Base-by-base conservation (phyloP, 2,113 vertebrate species). In the Strix aluco region DNA sequence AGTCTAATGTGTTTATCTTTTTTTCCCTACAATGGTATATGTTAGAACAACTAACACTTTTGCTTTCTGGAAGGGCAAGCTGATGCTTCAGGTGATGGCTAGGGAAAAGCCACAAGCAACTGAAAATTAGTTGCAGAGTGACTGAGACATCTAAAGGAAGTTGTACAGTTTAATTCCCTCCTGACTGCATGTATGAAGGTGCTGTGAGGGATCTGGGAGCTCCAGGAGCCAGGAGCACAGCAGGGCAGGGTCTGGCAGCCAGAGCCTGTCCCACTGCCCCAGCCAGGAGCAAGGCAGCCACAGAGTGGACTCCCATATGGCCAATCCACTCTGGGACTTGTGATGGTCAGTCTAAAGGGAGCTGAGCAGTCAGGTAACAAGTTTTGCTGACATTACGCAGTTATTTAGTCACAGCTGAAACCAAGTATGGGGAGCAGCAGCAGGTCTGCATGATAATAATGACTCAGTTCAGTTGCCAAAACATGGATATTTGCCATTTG, bases 161-260 rank as follows among this genome's bases (percentile, higher is more conserved):
- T 22, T 49, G 30, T 17, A 16, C 18, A 36, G 15, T 11, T 7
- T 36, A 32, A 51, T 38, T 81, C 6, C 22, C 57, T 81, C 6
- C 55, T 52, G 36, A 34, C 23, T 81, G 19, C 20, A 34, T 32
- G 14, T 54, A 16, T 46, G 32, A 46, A 34, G 30, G 21, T 4
- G 1, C 49, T 75, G 55, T 8, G 8, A 47, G 46, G 12, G n/a
- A 6, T 14, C 10, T 4, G 20, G 15, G 15, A 2, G 2, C 34
- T 38, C 38, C 23, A 59, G 46, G 32, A 13, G 19, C 59, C 18
- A 46, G 57, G 22, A 57, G 11, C 2, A 6, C 0, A 2, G 12
- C 30, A 59, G 20, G 22, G 16, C 38, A 38, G 18, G 13, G 30
- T 34, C 58, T 72, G 58, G 36, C 15, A 51, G 18, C 18, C n/a